Conservation (phyloP, 2,888 invertebrate species). For the Amphiduros pacificus region DNA sequence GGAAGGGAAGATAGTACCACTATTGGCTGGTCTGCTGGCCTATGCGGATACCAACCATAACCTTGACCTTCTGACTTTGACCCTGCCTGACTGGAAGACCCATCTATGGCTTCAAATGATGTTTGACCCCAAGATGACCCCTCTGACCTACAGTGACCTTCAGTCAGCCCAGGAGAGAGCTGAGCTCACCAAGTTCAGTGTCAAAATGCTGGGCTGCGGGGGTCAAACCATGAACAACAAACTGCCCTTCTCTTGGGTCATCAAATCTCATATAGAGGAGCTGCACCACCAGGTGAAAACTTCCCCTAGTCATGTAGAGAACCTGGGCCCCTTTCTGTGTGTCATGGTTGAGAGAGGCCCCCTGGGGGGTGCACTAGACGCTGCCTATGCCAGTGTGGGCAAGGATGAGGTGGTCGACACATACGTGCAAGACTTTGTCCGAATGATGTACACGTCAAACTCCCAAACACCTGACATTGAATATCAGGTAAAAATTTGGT, state of each 20-base stretch:
- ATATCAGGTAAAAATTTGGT: too few relatives aligned
- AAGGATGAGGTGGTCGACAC: neutral
- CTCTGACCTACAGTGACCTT: slow-evolving; percentile 33
- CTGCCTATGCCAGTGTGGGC: too few relatives aligned
- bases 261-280: slow-evolving; percentile 1
- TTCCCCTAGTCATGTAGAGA: too few relatives aligned
- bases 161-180: slow-evolving; percentile 27
- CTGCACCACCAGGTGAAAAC: too few relatives aligned
- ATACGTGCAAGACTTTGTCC: slow-evolving; percentile 9
- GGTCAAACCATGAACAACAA: neutral
- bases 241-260: slow-evolving; percentile 14
- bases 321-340: too few relatives aligned
- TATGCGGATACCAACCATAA: slow-evolving; percentile 46
- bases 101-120: slow-evolving; percentile 41
- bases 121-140: slow-evolving; percentile 29
- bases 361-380: too few relatives aligned
- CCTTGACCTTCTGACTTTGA: slow-evolving; percentile 36
- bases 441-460: too few relatives aligned
- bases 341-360: too few relatives aligned
- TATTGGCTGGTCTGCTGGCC: slow-evolving; percentile 47
- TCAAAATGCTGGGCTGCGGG: slow-evolving; percentile 1
- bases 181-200: neutral
- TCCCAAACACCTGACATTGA: too few relatives aligned
- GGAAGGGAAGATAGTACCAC: slow-evolving; percentile 41
- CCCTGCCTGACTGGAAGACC: slow-evolving; percentile 32